phyloP scores from a whole-genome alignment of 2,888 invertebrate species.

The Agyllia agylla region DNA sequence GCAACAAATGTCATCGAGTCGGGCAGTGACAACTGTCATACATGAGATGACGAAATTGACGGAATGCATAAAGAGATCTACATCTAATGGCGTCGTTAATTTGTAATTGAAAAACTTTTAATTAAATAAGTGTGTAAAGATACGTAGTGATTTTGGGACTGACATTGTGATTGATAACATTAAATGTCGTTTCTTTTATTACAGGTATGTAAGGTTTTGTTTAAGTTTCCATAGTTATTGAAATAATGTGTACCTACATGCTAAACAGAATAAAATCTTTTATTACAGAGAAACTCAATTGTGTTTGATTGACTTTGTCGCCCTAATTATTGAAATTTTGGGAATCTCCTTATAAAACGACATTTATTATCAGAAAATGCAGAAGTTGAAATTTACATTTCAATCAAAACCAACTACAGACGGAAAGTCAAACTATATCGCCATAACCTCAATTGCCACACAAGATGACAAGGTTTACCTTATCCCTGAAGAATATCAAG shows the following conservation, averaged over 20 bases:
- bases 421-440: neutral
- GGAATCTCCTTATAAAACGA: neutral
- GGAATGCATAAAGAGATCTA: too few relatives aligned
- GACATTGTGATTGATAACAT: neutral
- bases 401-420: neutral
- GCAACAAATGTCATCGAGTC: too few relatives aligned
- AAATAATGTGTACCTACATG: neutral
- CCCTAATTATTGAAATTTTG: neutral
- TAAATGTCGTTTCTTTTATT: neutral
- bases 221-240: neutral
- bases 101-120: neutral
- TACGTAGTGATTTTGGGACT: neutral
- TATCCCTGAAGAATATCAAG: neutral
- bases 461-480: neutral
- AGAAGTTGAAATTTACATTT: conserved; percentile 5
- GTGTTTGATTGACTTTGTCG: neutral
- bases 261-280: neutral
- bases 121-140: neutral
- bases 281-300: neutral
- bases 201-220: neutral
- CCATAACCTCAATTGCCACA: neutral
- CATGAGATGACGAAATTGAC: neutral
- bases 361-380: neutral
- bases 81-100: neutral
- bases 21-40: too few relatives aligned